A percentile compares a stretch with the other conserved stretches of the same genome.
These are phyloP conservation scores for Tamandua tetradactyla DNA, from an alignment of 2,797 vertebrate genomes.

Conservation along the genomic window DNA sequence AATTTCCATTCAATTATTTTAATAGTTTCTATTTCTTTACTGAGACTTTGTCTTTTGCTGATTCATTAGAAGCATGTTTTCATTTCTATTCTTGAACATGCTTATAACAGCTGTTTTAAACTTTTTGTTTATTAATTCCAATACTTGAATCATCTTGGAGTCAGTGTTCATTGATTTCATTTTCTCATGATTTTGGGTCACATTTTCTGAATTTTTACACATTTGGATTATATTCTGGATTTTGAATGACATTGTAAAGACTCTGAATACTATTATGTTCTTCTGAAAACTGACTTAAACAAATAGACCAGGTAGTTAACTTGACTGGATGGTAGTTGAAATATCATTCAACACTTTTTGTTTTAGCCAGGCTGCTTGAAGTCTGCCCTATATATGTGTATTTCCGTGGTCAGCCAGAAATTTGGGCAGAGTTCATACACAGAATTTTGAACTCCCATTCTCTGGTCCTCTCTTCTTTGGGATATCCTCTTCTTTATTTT, in stretches of 20 bases:
- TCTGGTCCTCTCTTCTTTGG: neutral
- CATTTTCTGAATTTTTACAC: constrained; percentile 29
- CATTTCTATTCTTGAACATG: neutral
- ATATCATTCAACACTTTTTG: neutral
- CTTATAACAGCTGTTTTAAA: constrained; percentile 12
- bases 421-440: neutral
- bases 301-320: neutral
- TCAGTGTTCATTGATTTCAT: constrained; percentile 3
- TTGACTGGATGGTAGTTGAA: constrained; percentile 7
- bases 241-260: constrained; percentile 3
- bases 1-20: constrained; percentile 1
- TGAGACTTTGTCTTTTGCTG: constrained; percentile 17
- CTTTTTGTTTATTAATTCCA: constrained; percentile 10
- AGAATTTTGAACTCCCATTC: neutral
- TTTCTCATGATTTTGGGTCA: constrained; percentile 34
- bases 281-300: neutral
- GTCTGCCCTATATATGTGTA: neutral
- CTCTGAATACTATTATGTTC: neutral
- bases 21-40: neutral
- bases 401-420: neutral
- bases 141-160: neutral
- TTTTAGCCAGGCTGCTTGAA: neutral
- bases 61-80: constrained; percentile 5
- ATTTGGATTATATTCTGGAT: neutral
- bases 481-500: neutral